Evolutionary conservation across 2,797 vertebrate genomes (phyloP), one percentile per base, ranked within the genome.

Genomic region (Falco peregrinus): DNA sequence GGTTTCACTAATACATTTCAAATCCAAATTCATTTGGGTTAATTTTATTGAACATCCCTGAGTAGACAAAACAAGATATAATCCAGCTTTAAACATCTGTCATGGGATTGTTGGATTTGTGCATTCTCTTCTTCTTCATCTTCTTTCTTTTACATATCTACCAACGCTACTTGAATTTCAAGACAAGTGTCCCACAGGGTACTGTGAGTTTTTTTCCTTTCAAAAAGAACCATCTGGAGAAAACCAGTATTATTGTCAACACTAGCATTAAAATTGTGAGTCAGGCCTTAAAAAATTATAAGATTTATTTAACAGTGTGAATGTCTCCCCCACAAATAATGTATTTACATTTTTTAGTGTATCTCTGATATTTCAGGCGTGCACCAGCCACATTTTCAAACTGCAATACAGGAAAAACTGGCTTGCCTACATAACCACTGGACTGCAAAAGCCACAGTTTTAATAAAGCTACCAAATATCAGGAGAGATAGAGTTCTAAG

Each of bases 201-300:
- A 39, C 67, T 61, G 45, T 29, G 53, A 74, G 31, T 5, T 59
- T 93, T 94, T 92, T 90, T n/a, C 18, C 7, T 83, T 87, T 93
- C 16, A 37, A 19, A 95, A 85, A 70, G 91, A 91, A 85, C 86
- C 92, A 95, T 92, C 92, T 96, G 94, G 86, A 93, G 94, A 94
- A 83, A 95, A 89, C 24, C 53, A 90, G 35, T 84, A 89, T 70
- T 93, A 95, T 91, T 95, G 93, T 81, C 94, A 95, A 89, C 29
- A 83, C 47, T 63, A 87, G 69, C 81, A 96, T 84, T 95, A 92
- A 95, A 95, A 92, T 54, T 83, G 54, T 87, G 90, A 93, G 86
- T 85, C 81, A 89, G 61, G 21, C 47, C 47, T 89, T 86, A 63
- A 89, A 88, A 96, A 94, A 87, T 18, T 0, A 35, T 16, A 13